Base-by-base conservation (phyloP, 92 coral and sea anemone species). In the Zoanthus sansibaricus region DNA sequence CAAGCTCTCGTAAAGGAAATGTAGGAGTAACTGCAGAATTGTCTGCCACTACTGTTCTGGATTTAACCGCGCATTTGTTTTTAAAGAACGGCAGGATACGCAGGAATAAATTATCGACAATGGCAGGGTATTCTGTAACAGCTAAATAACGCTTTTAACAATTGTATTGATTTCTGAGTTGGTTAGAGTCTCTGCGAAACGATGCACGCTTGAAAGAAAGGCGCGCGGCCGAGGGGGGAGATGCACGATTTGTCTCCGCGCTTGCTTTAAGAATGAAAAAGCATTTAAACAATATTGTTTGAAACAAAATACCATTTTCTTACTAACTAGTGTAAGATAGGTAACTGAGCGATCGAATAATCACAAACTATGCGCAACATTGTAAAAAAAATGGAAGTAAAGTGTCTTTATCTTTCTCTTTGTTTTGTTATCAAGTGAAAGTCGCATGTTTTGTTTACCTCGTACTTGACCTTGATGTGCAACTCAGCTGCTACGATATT, bases 391-490 rank as follows among this genome's bases (percentile, higher is more conserved):
- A 59, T 59, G 67, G 18, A 59, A 59, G 16, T 15, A 59, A 59
- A 59, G 67, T 55, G 62, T 55, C 62, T 55, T 55, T 15, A 17
- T 59, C 67, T 56, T 56, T 16, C 18, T 59, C 67, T 59, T 59
- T 59, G 25, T 25, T 25, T 25, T 25, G 25, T 25, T 25, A 25
- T 25, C 25, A 25, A 25, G 25, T 25, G 25, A 25, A 25, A 25
- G 67, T 59, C 20, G 67, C 67, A 59, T 13, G 67, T 59, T 55
- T 55, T 55, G 61, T 55, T 55, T 59, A 59, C 67, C 67, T 59
- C 67, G 67, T 21, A 59, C 67, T 59, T 59, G 62, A 56, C 18
- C 3, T 14, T 14, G 20, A 14, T 59, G 67, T 59, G 67, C 67
- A 14, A 14, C 18, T 59, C 67, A 59, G 67, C 16, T 59, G 67